Percentiles rank a stretch among this genome's conserved stretches.
phyloP scores from a whole-genome alignment of 2,888 invertebrate species.

The Platynereis dumerilii region DNA sequence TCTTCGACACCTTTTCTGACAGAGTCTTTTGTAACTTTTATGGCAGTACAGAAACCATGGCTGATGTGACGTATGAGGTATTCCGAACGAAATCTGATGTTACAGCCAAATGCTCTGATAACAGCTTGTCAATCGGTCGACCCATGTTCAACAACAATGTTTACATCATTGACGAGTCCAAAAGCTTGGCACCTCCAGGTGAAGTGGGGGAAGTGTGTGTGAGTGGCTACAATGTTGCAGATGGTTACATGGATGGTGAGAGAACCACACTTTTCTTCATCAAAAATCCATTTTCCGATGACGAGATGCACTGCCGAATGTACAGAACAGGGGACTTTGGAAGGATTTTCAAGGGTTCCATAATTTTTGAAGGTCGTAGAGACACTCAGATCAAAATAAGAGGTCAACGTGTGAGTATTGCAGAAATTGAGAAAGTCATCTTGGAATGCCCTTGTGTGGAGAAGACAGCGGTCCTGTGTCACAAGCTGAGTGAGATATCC shows the following conservation, averaged over 20 bases:
- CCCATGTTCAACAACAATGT: slow-evolving; percentile 81
- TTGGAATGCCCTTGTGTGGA: slow-evolving; percentile 68
- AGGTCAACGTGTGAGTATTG: slow-evolving; percentile 74
- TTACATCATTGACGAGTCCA: slow-evolving; percentile 76
- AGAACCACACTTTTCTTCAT: slow-evolving; percentile 49
- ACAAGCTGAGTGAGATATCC: slow-evolving; percentile 65
- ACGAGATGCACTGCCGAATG: slow-evolving; percentile 68
- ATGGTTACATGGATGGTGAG: slow-evolving; percentile 74
- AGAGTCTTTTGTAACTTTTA: slow-evolving; percentile 85
- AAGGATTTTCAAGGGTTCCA: slow-evolving; percentile 72
- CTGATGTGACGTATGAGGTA: slow-evolving; percentile 82
- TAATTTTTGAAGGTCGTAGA: slow-evolving; percentile 74
- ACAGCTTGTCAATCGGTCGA: slow-evolving; percentile 82
- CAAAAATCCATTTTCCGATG: slow-evolving; percentile 69
- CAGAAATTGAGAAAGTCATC: slow-evolving; percentile 73
- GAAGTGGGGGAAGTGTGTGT: slow-evolving; percentile 77
- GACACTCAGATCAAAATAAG: slow-evolving; percentile 34
- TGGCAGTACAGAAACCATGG: slow-evolving; percentile 91
- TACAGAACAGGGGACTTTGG: slow-evolving; percentile 87
- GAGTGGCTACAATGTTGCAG: slow-evolving; percentile 78
- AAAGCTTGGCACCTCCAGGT: slow-evolving; percentile 74
- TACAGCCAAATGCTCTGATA: slow-evolving; percentile 18
- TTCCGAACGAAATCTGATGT: slow-evolving; percentile 67
- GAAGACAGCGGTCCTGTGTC: slow-evolving; percentile 80
- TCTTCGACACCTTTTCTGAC: slow-evolving; percentile 74